phyloP scores from a whole-genome alignment of 2,113 vertebrate species.

The Trogon surrucura region DNA sequence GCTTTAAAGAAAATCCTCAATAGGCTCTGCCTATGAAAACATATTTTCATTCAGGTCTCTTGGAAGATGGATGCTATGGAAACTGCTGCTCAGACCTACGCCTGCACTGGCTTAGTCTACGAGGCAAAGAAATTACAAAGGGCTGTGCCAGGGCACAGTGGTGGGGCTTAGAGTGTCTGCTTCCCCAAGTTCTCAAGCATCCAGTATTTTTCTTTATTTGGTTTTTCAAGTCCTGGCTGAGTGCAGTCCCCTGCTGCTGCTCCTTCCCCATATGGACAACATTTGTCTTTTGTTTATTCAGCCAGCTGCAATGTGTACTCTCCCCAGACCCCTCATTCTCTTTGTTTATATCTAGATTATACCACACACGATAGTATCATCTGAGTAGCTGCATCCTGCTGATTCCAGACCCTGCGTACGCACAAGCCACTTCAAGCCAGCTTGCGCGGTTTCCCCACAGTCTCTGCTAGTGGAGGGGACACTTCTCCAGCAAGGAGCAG shows the following conservation, averaged over 20 bases:
- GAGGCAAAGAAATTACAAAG: background rate
- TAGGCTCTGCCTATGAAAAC: background rate
- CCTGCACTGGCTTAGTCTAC: background rate
- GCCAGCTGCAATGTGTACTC: background rate
- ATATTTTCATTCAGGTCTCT: background rate
- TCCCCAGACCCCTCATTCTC: background rate
- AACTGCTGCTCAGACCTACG: background rate
- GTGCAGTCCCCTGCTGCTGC: background rate
- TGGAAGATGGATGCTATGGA: background rate
- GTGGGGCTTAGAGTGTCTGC: background rate
- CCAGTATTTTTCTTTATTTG: conserved; percentile 41
- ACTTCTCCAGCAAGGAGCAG: background rate
- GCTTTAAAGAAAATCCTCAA: background rate
- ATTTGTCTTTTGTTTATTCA: background rate
- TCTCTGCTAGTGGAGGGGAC: fast-evolving
- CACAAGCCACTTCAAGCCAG: background rate
- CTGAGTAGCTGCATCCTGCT: background rate
- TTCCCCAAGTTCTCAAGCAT: background rate
- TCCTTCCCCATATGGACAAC: conserved; percentile 42
- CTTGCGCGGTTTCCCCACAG: background rate
- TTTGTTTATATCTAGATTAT: background rate
- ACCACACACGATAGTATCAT: background rate
- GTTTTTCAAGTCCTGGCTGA: background rate
- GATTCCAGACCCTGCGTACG: background rate
- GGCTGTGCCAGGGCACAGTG: background rate